Evolutionary conservation across 2,797 vertebrate species (phyloP), one percentile per base, ranked within the genome.

Genomic region (Hoplostethus atlanticus): DNA sequence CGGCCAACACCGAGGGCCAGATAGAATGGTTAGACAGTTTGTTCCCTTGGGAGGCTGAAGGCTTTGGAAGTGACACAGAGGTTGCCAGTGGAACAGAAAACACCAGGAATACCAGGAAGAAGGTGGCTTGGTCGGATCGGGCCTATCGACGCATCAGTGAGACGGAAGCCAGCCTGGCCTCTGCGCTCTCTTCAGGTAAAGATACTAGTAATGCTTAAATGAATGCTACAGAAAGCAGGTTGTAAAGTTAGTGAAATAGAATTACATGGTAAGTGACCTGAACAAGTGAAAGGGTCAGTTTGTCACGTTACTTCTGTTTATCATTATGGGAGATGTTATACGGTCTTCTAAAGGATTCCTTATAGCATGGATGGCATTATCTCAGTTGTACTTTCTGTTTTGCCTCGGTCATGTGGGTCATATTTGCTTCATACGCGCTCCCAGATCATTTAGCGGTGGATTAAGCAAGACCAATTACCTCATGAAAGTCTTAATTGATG

Each of bases 151-250:
- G 8, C 60, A 25, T 9, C 59, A 51, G 25, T 57, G 65, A 68
- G 76, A 68, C 47, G 1, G 50, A 70, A 58, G 51, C 17, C 21
- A 52, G 9, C 31, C 13, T 9, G 28, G 62, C 80, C 12, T 9
- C 73, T 53, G 74, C 86, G 4, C 73, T 86, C 4, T 79, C 61
- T 38, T 84, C 86, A 91, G 93, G 92, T 94, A 88, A 81, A 54
- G 36, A 42, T 25, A 8, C 13, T 15, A 48, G 16, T 42, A 55
- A 55, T 5, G 51, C 21, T 21, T 34, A 34, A 34, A 34, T 34
- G 6, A 34, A 34, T 34, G 34, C 34, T 34, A 34, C 34, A 34
- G 34, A 34, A 34, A 34, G 34, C 34, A 34, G 31, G 31, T 21
- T 21, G 21, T 21, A 21, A 21, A 21, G 21, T 21, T n/a, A n/a